phyloP scores from a whole-genome alignment of 2,888 invertebrate genomes.

The Epirrhoe tristata region DNA sequence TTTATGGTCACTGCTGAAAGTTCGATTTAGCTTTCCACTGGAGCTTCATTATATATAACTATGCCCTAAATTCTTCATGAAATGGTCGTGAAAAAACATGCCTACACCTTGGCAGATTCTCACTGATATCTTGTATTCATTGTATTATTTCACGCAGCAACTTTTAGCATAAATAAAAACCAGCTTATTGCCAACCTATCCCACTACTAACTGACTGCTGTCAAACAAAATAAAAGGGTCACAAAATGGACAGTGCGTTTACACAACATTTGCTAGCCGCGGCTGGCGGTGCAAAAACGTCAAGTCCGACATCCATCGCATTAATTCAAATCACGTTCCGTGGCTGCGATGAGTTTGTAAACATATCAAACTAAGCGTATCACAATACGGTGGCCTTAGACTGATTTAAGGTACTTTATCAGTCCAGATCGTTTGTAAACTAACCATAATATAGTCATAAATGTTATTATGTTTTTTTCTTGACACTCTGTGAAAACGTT shows the following conservation, averaged over 20 bases:
- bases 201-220: background rate
- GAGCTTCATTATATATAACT: no score
- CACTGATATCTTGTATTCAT: no score
- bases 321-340: conserved; percentile 69
- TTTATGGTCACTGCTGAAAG: no score
- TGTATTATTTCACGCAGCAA: no score
- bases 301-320: conserved; percentile 46
- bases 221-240: conserved; percentile 2
- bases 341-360: conserved; percentile 62
- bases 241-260: conserved; percentile 43
- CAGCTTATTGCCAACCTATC: background rate
- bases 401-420: conserved; percentile 16
- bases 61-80: no score
- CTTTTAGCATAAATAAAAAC: no score
- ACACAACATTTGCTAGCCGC: conserved; percentile 60
- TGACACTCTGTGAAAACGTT: no score
- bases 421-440: background rate
- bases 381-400: conserved; percentile 47
- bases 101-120: no score
- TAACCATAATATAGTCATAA: no score
- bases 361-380: conserved; percentile 55
- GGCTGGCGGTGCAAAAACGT: conserved; percentile 64
- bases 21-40: no score
- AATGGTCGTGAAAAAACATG: no score
- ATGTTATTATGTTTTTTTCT: no score